phyloP scores from a whole-genome alignment of 2,797 vertebrate genomes.

The Chelidonichthys spinosus region DNA sequence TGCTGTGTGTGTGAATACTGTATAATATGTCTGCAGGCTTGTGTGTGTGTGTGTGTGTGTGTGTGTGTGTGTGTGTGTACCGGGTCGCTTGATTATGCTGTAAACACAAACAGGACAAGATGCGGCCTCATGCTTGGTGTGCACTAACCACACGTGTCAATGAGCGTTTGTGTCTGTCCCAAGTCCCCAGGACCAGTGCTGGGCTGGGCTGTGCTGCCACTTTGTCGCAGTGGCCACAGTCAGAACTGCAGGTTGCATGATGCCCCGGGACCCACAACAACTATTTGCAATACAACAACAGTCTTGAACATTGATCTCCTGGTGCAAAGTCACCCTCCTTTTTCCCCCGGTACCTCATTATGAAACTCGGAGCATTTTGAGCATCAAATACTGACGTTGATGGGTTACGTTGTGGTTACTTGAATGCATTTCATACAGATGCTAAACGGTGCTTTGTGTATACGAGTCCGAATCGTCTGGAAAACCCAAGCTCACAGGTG shows the following conservation, averaged over 20 bases:
- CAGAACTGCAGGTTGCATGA: neutral
- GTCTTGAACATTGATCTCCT: too few species aligned
- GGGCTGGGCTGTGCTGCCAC: neutral
- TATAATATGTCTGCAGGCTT: neutral
- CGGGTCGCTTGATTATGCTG: neutral
- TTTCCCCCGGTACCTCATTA: too few species aligned
- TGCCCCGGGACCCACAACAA: neutral
- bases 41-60: neutral
- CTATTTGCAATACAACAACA: neutral
- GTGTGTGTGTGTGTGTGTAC: too few species aligned
- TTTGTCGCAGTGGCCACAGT: neutral
- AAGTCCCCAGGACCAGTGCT: neutral
- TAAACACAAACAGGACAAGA: neutral
- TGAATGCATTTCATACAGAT: too few species aligned
- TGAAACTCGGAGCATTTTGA: neutral
- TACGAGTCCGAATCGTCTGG: neutral
- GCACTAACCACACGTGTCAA: neutral
- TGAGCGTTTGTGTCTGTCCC: neutral
- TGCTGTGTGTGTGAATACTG: constrained; percentile 7
- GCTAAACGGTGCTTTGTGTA: too few species aligned
- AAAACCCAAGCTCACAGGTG: neutral
- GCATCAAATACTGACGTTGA: neutral
- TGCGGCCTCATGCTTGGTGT: neutral
- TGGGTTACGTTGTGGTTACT: too few species aligned
- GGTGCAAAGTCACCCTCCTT: too few species aligned